Conservation (phyloP, 2,888 invertebrate species). For the Lithosia quadra region DNA sequence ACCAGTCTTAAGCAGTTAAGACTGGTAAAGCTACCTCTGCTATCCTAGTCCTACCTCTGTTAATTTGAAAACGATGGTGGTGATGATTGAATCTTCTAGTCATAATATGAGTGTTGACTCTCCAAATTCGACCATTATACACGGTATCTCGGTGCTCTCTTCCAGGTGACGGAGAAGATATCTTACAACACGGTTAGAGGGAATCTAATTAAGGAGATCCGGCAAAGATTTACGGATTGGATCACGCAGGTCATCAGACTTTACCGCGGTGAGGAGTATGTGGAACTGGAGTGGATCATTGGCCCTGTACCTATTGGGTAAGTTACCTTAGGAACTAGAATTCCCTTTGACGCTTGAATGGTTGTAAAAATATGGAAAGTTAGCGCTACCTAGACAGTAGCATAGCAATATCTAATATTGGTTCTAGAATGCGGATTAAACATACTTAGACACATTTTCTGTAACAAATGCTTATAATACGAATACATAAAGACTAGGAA, state of each 20-base stretch:
- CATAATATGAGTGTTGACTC: too few relatives aligned
- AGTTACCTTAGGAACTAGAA: too few relatives aligned
- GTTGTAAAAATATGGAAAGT: background rate
- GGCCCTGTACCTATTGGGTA: conserved; percentile 88
- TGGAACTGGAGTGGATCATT: conserved; percentile 89
- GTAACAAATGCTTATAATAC: too few relatives aligned
- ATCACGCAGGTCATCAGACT: conserved; percentile 87
- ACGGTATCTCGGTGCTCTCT: background rate
- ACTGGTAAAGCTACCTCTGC: too few relatives aligned
- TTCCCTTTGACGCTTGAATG: too few relatives aligned
- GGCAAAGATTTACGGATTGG: conserved; percentile 89
- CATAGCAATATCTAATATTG: background rate
- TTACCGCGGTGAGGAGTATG: conserved; percentile 81
- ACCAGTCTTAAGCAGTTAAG: too few relatives aligned
- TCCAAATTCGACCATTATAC: background rate
- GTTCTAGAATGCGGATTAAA: too few relatives aligned
- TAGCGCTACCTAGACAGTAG: background rate
- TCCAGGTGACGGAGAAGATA: conserved; percentile 69
- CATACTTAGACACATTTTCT: too few relatives aligned
- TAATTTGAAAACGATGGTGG: too few relatives aligned
- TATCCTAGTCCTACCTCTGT: background rate
- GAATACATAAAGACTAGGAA: too few relatives aligned
- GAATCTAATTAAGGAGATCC: conserved; percentile 87
- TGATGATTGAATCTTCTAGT: background rate
- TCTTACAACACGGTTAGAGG: conserved; percentile 70